Percentiles rank a stretch among this genome's conserved stretches.
phyloP scores from a whole-genome alignment of 2,888 invertebrate genomes.

The Acleris holmiana region DNA sequence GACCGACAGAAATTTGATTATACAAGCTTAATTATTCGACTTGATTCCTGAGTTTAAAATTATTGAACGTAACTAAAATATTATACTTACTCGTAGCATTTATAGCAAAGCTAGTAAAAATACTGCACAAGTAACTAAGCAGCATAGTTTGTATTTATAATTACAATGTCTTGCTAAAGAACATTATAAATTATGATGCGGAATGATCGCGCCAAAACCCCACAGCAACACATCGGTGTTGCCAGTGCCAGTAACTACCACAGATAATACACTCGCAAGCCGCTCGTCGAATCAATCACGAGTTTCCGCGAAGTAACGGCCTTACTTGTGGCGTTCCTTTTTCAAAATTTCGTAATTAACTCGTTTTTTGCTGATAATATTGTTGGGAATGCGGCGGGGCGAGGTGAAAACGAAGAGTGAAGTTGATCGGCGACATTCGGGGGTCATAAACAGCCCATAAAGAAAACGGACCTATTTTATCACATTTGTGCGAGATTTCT shows the following conservation, averaged over 20 bases:
- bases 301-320: slow-evolving; percentile 38
- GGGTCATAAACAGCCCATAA: background rate
- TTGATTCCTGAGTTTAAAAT: too few species aligned
- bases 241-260: slow-evolving; percentile 18
- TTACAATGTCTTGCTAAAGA: background rate
- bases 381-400: slow-evolving; percentile 47
- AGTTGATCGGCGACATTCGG: slow-evolving; percentile 2
- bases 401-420: slow-evolving; percentile 33
- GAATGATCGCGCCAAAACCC: background rate
- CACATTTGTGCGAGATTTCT: background rate
- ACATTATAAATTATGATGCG: background rate
- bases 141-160: too few species aligned
- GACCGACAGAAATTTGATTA: background rate
- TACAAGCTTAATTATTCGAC: background rate
- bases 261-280: slow-evolving; percentile 4
- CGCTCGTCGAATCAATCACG: slow-evolving; percentile 31
- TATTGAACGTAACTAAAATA: too few species aligned
- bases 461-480: background rate
- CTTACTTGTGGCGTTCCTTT: slow-evolving; percentile 65
- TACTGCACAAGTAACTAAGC: background rate
- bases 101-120: too few species aligned
- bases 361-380: slow-evolving; percentile 58
- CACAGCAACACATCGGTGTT: slow-evolving; percentile 6
- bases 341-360: slow-evolving; percentile 73
- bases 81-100: too few species aligned